Evolutionary conservation across 2,888 invertebrate species (phyloP).

Genomic region (Pristionchus fissidentatus): DNA sequence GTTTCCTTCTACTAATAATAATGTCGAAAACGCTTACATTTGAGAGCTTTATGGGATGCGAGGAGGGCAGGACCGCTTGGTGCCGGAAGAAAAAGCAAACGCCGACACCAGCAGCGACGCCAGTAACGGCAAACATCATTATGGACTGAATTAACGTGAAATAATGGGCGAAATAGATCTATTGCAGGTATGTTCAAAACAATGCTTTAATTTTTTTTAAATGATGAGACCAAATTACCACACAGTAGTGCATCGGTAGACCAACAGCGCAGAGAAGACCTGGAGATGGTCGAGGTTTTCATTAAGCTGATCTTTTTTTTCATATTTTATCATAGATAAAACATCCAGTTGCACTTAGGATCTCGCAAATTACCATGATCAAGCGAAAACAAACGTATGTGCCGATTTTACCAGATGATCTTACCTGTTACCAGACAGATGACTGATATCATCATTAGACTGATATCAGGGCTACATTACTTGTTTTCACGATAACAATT

Average conservation of each 20-base stretch:
- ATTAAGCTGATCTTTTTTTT: not conserved
- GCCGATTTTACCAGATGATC: too few species aligned
- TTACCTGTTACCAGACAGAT: too few species aligned
- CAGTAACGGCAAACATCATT: not conserved
- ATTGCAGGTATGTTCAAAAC: not conserved
- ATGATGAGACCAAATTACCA: not conserved
- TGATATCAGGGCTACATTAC: too few species aligned
- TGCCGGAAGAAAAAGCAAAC: conserved; percentile 5
- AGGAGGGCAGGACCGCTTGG: not conserved
- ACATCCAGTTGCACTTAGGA: too few species aligned
- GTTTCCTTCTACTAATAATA: too few species aligned
- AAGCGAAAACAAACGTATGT: too few species aligned
- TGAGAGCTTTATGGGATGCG: not conserved
- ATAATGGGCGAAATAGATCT: not conserved
- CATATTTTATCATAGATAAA: too few species aligned
- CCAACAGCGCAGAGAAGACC: not conserved
- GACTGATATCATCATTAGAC: too few species aligned
- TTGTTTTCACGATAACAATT: too few species aligned
- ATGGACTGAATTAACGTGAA: not conserved
- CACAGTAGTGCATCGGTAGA: not conserved
- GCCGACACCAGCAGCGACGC: not conserved
- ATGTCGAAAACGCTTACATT: not conserved
- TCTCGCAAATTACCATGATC: too few species aligned
- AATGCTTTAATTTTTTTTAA: not conserved
- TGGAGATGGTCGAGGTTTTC: not conserved